Conservation (phyloP, 2,113 vertebrate genomes). For the Coptodon rendalli region DNA sequence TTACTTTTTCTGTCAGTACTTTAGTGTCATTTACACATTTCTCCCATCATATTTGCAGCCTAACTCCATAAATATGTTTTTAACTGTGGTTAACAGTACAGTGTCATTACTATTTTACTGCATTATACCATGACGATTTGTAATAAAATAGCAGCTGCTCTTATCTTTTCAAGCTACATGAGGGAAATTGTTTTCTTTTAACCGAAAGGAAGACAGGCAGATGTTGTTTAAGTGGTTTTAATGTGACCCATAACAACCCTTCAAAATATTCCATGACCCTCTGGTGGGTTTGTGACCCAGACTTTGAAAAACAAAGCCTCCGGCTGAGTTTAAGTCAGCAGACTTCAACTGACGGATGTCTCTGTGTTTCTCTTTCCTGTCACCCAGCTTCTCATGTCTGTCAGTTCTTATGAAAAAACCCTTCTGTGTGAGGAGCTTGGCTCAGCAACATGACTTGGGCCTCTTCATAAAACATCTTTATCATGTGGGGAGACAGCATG, state of each 20-base stretch:
- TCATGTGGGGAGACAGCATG: neutral
- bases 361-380: neutral
- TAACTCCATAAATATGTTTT: neutral
- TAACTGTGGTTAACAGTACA: neutral
- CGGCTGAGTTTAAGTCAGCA: conserved; percentile 16
- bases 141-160: neutral
- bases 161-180: neutral
- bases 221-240: neutral
- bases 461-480: conserved; percentile 44
- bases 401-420: conserved; percentile 35
- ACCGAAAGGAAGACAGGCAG: neutral
- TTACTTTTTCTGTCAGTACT: neutral
- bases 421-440: conserved; percentile 20
- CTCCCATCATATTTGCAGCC: neutral
- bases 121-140: fast-evolving
- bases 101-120: neutral
- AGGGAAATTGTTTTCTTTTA: neutral
- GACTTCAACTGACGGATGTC: conserved; percentile 6
- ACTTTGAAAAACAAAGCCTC: neutral
- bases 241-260: neutral
- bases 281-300: neutral
- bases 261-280: neutral
- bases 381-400: conserved; percentile 18
- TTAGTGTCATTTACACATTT: neutral
- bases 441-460: conserved; percentile 13